A percentile compares a stretch with the other conserved stretches of the same genome.
These are phyloP conservation scores for Bhutanitis thaidina DNA, from an alignment of 2,888 invertebrate genomes.

Conservation along the genomic window DNA sequence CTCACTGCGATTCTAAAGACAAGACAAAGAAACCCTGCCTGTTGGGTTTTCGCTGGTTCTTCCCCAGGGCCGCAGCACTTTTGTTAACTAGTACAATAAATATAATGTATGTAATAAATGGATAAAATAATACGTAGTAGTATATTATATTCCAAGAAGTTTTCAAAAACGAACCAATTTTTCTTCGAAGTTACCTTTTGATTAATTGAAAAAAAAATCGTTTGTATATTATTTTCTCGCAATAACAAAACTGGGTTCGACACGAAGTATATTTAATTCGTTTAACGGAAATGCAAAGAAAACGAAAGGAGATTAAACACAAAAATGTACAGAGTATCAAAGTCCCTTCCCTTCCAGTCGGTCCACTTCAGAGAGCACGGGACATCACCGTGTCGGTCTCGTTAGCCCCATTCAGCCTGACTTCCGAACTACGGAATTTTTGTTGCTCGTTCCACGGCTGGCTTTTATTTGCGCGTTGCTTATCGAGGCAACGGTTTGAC, in stretches of 20 bases:
- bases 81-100: too few species aligned
- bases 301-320: slow-evolving; percentile 36
- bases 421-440: slow-evolving; percentile 39
- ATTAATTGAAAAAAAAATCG: background rate
- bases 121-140: too few species aligned
- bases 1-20: too few species aligned
- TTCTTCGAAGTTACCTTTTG: too few species aligned
- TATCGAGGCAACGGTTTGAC: slow-evolving; percentile 28
- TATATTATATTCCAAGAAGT: too few species aligned
- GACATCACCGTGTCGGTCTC: slow-evolving; percentile 48
- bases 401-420: slow-evolving; percentile 58
- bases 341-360: slow-evolving; percentile 33
- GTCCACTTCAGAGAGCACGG: slow-evolving; percentile 39
- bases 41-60: too few species aligned
- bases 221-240: background rate
- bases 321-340: slow-evolving; percentile 39
- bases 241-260: background rate
- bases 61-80: too few species aligned
- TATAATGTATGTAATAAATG: too few species aligned
- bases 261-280: slow-evolving; percentile 16
- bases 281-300: slow-evolving; percentile 20
- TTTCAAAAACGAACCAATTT: too few species aligned
- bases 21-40: too few species aligned
- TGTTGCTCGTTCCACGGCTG: slow-evolving; percentile 39
- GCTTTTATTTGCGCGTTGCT: slow-evolving; percentile 35